Evolutionary conservation across 2,888 invertebrate genomes (phyloP), one percentile per base, ranked within the genome.

Genomic region (Catotricha subobsoleta): DNA sequence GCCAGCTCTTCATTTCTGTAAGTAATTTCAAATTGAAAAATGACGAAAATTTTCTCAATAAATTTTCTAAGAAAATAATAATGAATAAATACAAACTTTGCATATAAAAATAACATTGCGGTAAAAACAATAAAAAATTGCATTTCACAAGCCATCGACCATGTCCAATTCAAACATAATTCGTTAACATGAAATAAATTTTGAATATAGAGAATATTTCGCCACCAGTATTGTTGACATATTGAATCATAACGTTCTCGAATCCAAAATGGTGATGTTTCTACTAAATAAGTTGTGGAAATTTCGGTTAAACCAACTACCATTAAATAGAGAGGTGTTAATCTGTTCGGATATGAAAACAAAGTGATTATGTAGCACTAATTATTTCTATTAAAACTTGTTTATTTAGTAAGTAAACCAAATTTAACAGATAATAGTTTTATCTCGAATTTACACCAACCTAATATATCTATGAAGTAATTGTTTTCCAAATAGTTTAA

Each of bases 121-220:
- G 57, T 56, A 35, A 57, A 58, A 25, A 62, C 35, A 2, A 60
- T 46, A 28, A 58, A 63, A 49, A 58, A 63, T 47, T 63, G 62
- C 63, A 63, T 63, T 48, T 63, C 63, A 42, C 63, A 63, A 31
- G 63, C 61, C 45, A 65, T 43, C 1, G 62, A 62, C 62, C 64
- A 65, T 15, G 61, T 60, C 65, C 65, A 65, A 21, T 59, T 63
- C 41, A 60, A 53, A 40, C 65, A 65, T 51, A 64, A 55, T 6
- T 62, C 56, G 15, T 55, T 52, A 44, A 58, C 58, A 37, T 54
- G 50, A 42, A 56, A 63, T 1, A 62, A 47, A 47, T 62, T 63
- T 44, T 63, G 62, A 18, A 63, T 57, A 43, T 63, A 60, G 13
- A 63, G 42, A 0, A 63, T 41, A 51, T 63, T 63, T 19, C 62